These are phyloP conservation scores for Neogobius melanostomus DNA, from an alignment of 2,113 vertebrate genomes.

Conservation along the genomic window DNA sequence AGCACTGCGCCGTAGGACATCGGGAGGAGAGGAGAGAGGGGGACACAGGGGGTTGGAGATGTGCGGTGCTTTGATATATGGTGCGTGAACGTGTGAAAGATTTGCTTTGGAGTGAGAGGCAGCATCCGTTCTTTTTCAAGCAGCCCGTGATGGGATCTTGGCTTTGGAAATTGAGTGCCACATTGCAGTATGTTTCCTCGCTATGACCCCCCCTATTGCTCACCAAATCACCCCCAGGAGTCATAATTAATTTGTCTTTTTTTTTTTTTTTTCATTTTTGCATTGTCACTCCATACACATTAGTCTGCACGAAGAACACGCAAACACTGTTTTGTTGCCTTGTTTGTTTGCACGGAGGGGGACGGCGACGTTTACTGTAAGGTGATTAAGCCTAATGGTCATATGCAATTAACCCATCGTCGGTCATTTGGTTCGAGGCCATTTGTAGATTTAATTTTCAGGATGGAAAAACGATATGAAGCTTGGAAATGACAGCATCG, in stretches of 20 bases:
- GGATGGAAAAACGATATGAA: neutral
- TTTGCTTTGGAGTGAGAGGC: neutral
- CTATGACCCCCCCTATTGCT: conserved; percentile 28
- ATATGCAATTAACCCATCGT: neutral
- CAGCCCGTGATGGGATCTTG: conserved; percentile 33
- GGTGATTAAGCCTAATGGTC: neutral
- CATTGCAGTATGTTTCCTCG: conserved; percentile 53
- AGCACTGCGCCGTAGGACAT: conserved; percentile 30
- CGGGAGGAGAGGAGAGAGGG: too few species aligned
- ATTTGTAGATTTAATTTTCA: neutral
- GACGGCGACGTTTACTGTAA: neutral
- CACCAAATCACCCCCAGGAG: conserved; percentile 27
- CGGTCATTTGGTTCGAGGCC: neutral
- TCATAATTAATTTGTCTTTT: neutral
- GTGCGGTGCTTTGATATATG: neutral
- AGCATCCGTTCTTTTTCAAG: conserved; percentile 20
- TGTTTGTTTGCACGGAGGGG: conserved; percentile 36
- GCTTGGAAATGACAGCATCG: neutral
- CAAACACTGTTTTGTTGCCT: conserved; percentile 21
- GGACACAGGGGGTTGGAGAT: conserved; percentile 3
- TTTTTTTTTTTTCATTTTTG: conserved; percentile 4
- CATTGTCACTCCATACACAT: neutral
- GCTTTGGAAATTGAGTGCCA: conserved; percentile 44
- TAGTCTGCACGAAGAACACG: neutral
- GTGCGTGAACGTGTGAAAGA: neutral